A percentile compares a stretch with the other conserved stretches of the same genome.
Conservation (phyloP, 2,888 invertebrate species). For the Yponomeuta sedellus region DNA sequence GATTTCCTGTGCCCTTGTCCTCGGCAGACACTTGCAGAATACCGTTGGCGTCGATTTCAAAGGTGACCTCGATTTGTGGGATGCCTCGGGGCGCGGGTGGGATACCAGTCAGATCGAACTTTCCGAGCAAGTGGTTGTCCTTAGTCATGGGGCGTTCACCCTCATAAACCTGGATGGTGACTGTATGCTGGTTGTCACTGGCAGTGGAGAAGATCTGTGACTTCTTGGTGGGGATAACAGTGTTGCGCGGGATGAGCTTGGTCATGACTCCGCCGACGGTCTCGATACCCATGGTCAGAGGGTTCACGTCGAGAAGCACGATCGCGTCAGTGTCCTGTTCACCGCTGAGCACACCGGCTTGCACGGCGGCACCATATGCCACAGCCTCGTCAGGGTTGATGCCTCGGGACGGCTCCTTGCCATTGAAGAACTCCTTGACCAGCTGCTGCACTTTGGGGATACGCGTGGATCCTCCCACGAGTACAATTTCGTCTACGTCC, state of each 20-base stretch:
- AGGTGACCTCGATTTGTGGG: constrained; percentile 96
- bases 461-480: constrained; percentile 99
- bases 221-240: constrained; percentile 99
- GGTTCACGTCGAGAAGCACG: constrained; percentile 97
- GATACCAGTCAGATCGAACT: constrained; percentile 98
- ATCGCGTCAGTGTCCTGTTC: constrained; percentile 98
- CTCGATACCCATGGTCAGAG: constrained; percentile 99
- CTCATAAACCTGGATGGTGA: constrained; percentile 98
- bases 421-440: constrained; percentile 96
- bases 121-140: constrained; percentile 98
- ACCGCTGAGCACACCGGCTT: constrained; percentile 97
- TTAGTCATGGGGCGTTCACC: constrained; percentile 99
- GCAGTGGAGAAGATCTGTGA: constrained; percentile 99
- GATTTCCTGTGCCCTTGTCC: constrained; percentile 99
- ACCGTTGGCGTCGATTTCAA: constrained; percentile 96
- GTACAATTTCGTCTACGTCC: constrained; percentile 98
- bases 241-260: constrained; percentile 97
- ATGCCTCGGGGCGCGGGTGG: constrained; percentile 96
- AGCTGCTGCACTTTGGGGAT: constrained; percentile 98
- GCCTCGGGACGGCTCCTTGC: constrained; percentile 98
- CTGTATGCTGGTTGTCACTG: constrained; percentile 98
- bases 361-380: constrained; percentile 98
- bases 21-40: constrained; percentile 98
- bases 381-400: constrained; percentile 99
- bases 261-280: constrained; percentile 99